Evolutionary conservation across 35 echinoderm and acorn worm genomes (phyloP), one percentile per base, ranked within the genome.

Genomic region (Apostichopus japonicus): DNA sequence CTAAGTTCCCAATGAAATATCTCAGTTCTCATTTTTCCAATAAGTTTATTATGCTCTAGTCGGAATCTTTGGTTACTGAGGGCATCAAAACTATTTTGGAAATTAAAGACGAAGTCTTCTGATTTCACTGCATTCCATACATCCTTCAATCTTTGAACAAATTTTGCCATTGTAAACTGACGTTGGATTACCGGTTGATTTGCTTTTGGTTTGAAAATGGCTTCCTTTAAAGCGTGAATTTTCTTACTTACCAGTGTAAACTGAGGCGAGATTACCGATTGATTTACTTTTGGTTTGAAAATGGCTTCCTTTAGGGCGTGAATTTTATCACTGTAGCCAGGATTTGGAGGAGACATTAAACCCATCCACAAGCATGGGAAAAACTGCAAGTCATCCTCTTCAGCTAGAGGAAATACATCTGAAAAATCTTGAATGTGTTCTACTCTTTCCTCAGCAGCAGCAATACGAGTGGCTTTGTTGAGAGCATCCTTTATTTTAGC

Each of bases 21-120:
- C 7, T 19, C 25, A 51, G 59, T 88, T 10, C 62, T 88, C 86
- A 88, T 71, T 70, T 63, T 17, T 4, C 6, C 86, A 16, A 88
- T 88, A 8, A 19, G 44, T 88, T 71, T 65, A 54, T 53, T 88
- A 33, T 88, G 86, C 23, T 88, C 59, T 23, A 88, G 51, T 52
- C 86, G 86, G 71, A 88, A 88, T 61, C 19, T 24, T 23, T 54
- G 86, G 17, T 88, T 63, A 61, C 86, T 70, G 8, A 91, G 8
- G 33, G 22, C 89, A 78, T 90, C 72, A 8, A 87, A 33, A 23
- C 63, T 63, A 65, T 93, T 93, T 56, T 93, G 82, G n/a, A 93
- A 93, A 78, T 80, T 76, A 15, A 93, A 93, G 5, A 93, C 92
- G 56, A 93, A 93, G 62, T 93, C 72, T 87, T 93, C 76, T 23